A percentile compares a stretch with the other conserved stretches of the same genome.
Conservation (phyloP, 1,140 invertebrate species). For the Condylostylus longicornis region DNA sequence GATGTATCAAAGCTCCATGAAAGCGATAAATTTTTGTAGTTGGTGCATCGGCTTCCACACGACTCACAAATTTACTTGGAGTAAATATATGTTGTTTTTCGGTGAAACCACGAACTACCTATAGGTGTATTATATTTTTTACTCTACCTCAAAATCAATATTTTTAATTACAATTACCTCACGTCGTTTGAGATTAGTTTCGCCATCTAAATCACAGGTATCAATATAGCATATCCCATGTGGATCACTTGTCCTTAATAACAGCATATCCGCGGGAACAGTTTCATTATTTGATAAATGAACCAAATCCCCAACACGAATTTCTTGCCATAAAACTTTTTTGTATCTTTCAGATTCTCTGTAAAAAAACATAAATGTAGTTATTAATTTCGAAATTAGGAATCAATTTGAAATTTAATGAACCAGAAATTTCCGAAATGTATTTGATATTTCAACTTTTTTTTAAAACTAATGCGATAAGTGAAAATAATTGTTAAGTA, state of each 20-base stretch:
- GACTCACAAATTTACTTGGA: slow-evolving; percentile 65
- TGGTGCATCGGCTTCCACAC: slow-evolving; percentile 80
- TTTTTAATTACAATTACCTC: slow-evolving; percentile 41
- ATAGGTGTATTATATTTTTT: not conserved
- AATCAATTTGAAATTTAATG: too few species aligned
- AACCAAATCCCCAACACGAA: slow-evolving; percentile 86
- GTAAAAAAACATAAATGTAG: slow-evolving; percentile 30
- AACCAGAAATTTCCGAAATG: too few species aligned
- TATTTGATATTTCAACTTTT: too few species aligned
- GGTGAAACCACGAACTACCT: slow-evolving; percentile 35
- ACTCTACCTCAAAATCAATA: not conserved
- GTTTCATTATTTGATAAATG: slow-evolving; percentile 93
- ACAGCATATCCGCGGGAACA: slow-evolving; percentile 87
- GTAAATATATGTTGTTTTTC: slow-evolving; percentile 54
- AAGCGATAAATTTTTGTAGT: slow-evolving; percentile 94
- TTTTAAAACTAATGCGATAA: too few species aligned
- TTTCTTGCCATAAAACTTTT: slow-evolving; percentile 76
- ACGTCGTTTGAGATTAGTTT: slow-evolving; percentile 96
- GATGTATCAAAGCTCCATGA: slow-evolving; percentile 75
- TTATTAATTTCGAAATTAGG: too few species aligned
- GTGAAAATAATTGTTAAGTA: too few species aligned
- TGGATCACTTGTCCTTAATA: slow-evolving; percentile 79
- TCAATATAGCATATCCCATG: slow-evolving; percentile 93
- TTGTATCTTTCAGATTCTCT: slow-evolving; percentile 73
- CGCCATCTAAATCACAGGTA: slow-evolving; percentile 95